Evolutionary conservation across 1,140 invertebrate genomes (phyloP), one percentile per base, ranked within the genome.

Genomic region (Olivierus martensii): DNA sequence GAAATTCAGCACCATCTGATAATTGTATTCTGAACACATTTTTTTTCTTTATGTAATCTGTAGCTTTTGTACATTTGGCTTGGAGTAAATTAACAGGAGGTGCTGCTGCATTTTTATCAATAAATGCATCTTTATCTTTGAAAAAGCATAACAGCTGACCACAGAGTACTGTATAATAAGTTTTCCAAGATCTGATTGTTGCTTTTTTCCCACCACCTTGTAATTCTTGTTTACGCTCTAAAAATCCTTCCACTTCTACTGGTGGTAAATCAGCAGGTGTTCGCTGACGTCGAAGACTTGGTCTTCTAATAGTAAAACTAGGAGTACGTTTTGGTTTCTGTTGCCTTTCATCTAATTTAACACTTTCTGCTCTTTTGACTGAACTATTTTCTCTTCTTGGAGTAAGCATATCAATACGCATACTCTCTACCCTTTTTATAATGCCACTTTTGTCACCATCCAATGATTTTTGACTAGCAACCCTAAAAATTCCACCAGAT

Each of bases 61-160:
- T 79, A 1, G 92, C 91, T 38, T 83, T 79, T 56, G 80, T 78
- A 70, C 87, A 92, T 42, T 75, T 75, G 2, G 87, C 85, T 57
- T 90, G 84, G 55, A 88, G 80, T 47, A 98, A 84, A 46, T 83
- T 87, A 5, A 97, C 79, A 0, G 93, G 92, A 0, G 92, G 83
- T 0, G 87, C 82, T 0, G 87, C 87, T 71, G 94, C 93, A 60
- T 83, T 81, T 54, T 73, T 73, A 52, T 80, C 78, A 42, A 78
- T 73, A 70, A 95, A 96, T 74, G 93, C 90, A 55, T 84, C 81
- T 62, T 87, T 82, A 66, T 95, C 93, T 66, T 93, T 90, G 74
- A 97, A 99, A 81, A 99, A 98, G 71, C 92, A 97, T 19, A 99
- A 71, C 53, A 97, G 69, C 67, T 99, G 93, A 0, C 93, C 93